Evolutionary conservation across 2,797 vertebrate genomes (phyloP), one percentile per base, ranked within the genome.

Genomic region (Malacoctenus gilli): DNA sequence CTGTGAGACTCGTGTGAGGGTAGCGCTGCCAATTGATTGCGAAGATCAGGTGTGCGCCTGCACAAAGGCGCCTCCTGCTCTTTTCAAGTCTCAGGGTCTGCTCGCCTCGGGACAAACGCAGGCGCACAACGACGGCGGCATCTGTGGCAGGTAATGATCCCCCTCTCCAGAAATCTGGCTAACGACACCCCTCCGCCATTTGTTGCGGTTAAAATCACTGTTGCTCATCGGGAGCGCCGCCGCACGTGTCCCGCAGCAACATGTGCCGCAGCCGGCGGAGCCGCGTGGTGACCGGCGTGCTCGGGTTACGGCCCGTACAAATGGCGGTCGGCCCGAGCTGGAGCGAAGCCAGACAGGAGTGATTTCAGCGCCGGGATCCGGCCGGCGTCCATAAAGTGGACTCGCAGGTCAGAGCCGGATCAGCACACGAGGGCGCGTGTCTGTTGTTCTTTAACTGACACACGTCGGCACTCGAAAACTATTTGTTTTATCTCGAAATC

Each of bases 141-240:
- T 89, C 87, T 90, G 87, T 89, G 89, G 79, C 87, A 87, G 87
- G 86, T 88, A 89, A 84, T 83, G 84, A 87, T 85, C 82, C 82
- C n/a, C 77, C 54, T 65, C 55, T 59, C 67, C 74, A 59, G 36
- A 79, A 88, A 86, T 87, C 87, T 81, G 80, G 75, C 76, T 85
- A 88, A 85, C 76, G 79, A 80, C 79, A 79, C 32, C 75, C 73
- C 84, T 68, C 68, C 35, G 66, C 84, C 88, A 88, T 90, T 89
- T 89, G 87, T 86, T 87, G 87, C 86, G 43, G 80, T 87, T 86
- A 85, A 77, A 88, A 84, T 90, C 88, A 87, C 82, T 84, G 86
- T 85, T 84, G 87, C 85, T 84, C 83, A 48, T 52, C 77, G 47
- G 3, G 28, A 61, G 72, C n/a, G n/a, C 70, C 68, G 53, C 68